Percentiles rank a stretch among this genome's conserved stretches.
Conservation (phyloP, 2,888 invertebrate species). For the Capitulum mitella region DNA sequence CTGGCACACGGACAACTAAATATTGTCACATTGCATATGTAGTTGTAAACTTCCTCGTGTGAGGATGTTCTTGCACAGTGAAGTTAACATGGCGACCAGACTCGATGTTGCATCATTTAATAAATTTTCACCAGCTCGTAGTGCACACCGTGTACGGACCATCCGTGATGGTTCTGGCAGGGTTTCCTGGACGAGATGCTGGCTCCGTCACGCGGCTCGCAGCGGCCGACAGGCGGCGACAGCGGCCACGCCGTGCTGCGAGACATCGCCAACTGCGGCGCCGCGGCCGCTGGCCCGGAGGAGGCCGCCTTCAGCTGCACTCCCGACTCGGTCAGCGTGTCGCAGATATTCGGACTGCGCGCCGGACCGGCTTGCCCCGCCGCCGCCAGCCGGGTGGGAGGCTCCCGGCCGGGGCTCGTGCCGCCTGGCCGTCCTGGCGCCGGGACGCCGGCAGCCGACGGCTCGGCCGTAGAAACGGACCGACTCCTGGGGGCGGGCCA, state of each 20-base stretch:
- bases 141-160: not conserved
- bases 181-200: not conserved
- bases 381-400: too few species aligned
- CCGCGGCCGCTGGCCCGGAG: not conserved
- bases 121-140: too few species aligned
- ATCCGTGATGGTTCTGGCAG: not conserved
- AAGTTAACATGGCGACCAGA: too few species aligned
- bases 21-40: too few species aligned
- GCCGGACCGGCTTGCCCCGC: not conserved
- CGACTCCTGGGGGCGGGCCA: too few species aligned
- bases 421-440: not conserved
- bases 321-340: not conserved
- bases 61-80: too few species aligned
- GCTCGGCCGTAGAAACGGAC: not conserved
- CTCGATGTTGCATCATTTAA: too few species aligned
- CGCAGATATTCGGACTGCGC: not conserved
- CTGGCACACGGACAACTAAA: too few species aligned
- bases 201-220: not conserved
- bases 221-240: not conserved
- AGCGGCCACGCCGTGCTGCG: not conserved
- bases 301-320: not conserved
- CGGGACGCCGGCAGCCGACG: not conserved
- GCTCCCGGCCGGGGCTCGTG: not conserved
- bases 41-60: too few species aligned
- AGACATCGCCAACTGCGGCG: not conserved